Evolutionary conservation across 2,113 vertebrate genomes (phyloP), one percentile per base, ranked within the genome.

Genomic region (Fulica atra): DNA sequence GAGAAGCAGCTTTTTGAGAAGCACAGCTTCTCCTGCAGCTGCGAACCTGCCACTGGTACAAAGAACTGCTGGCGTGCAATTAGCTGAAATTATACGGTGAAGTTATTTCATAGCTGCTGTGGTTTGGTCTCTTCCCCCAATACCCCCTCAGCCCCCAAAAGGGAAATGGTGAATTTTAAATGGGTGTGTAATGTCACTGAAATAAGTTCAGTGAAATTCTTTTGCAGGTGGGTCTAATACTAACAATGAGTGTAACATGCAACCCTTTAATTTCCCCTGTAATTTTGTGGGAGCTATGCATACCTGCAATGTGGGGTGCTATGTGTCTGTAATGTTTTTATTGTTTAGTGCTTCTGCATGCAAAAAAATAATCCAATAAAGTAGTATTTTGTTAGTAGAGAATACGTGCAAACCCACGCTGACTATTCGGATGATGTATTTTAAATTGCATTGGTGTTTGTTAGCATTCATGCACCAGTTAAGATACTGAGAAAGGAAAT

Each of bases 1-100:
- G 60, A 56, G 70, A n/a, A 64, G 23, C 1, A 6, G 44, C 64
- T 95, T 95, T 95, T 91, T 44, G 87, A 86, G 77, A 69, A 92
- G 69, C 38, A 4, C 86, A 83, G 94, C 89, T 80, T 81, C 53
- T 94, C 79, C 31, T 20, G 65, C 66, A 94, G 92, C 66, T 96
- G 70, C 72, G 65, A 35, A 95, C 97, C 93, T 89, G 94, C 95
- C 90, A 48, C 76, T 88, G 94, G 88, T 89, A 89, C 94, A 97
- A 97, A 92, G 92, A 97, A 90, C 96, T 93, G 69, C 69, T 78
- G 77, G 65, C 3, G 6, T 84, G n/a, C 61, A 70, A 73, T 92
- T 78, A 87, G n/a, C 53, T n/a, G 76, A 57, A 86, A 72, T 71
- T 71, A 72, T 18, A 11, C 77, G 42, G 50, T 54, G 63, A 81